Evolutionary conservation across 2,113 vertebrate genomes (phyloP).

Genomic region (Eulacestoma nigropectus): DNA sequence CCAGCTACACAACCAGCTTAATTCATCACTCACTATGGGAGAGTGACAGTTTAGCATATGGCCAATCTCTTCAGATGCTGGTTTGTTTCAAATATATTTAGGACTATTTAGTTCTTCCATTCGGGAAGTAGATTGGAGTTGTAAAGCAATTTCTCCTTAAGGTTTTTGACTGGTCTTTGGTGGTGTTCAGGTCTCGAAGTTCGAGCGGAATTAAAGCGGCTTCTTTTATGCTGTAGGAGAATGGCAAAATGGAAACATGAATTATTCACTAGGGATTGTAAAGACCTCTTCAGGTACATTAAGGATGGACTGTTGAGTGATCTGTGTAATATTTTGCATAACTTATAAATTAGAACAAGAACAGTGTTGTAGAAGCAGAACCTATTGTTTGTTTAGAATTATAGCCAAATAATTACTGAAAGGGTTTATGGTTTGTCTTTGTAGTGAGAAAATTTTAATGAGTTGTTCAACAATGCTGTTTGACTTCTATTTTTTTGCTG

Average conservation of each 20-base stretch:
- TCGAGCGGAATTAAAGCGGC: background rate
- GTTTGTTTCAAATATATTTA: background rate
- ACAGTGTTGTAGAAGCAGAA: background rate
- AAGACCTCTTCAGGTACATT: background rate
- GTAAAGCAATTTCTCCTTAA: background rate
- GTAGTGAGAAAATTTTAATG: background rate
- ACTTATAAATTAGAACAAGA: background rate
- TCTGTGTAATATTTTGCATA: background rate
- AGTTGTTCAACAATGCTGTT: background rate
- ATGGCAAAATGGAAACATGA: background rate
- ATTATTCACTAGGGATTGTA: background rate
- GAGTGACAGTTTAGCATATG: slow-evolving; percentile 42
- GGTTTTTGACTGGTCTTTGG: background rate
- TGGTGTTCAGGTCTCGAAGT: background rate
- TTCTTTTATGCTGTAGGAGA: background rate
- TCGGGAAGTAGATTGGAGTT: background rate
- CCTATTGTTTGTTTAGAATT: slow-evolving; percentile 5
- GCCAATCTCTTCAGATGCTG: background rate
- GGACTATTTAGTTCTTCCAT: background rate
- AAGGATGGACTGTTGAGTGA: background rate
- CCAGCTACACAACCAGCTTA: background rate
- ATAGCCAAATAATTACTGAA: background rate
- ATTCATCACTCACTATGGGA: background rate
- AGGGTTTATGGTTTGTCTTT: background rate
- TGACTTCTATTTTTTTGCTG: background rate